Evolutionary conservation across 2,888 invertebrate species (phyloP).

Genomic region (Nowickia ferox): DNA sequence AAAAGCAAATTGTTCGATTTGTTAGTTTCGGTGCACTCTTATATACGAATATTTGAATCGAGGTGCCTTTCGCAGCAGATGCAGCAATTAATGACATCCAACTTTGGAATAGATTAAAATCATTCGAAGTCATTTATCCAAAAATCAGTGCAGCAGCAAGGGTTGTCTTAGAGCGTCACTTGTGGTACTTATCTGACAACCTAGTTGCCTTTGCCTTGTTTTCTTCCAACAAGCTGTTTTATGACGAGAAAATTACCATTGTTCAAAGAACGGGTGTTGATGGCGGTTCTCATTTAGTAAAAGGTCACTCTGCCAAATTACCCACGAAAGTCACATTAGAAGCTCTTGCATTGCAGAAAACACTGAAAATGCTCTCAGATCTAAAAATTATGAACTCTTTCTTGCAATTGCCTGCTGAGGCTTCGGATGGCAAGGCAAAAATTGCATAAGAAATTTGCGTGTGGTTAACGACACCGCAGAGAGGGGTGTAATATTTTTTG

Average conservation of each 20-base stretch:
- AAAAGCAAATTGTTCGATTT: conserved; percentile 14
- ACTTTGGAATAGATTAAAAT: conserved; percentile 34
- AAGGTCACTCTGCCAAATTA: neutral
- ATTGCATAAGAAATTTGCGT: too few relatives aligned
- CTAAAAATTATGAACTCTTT: conserved; percentile 16
- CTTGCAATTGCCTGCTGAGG: conserved; percentile 10
- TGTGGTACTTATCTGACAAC: conserved; percentile 51
- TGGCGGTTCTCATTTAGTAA: neutral
- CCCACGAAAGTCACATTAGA: conserved; percentile 5
- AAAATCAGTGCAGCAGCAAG: conserved; percentile 42
- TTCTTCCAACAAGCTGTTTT: conserved; percentile 38
- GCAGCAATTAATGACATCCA: conserved; percentile 41
- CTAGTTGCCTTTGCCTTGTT: conserved; percentile 49
- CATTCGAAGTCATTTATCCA: too few relatives aligned
- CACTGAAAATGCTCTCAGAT: neutral
- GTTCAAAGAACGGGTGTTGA: conserved; percentile 1
- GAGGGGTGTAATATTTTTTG: too few relatives aligned
- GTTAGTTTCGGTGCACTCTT: conserved; percentile 35
- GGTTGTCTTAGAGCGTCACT: conserved; percentile 49
- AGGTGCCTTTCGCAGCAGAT: conserved; percentile 48
- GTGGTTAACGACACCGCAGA: too few relatives aligned
- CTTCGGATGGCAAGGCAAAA: neutral
- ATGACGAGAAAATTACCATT: conserved; percentile 4
- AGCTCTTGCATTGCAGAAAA: neutral
- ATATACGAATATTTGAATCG: conserved; percentile 38